Percentiles rank a stretch among this genome's conserved stretches.
Evolutionary conservation across 2,797 vertebrate species (phyloP).

Genomic region (Sardinella longiceps): DNA sequence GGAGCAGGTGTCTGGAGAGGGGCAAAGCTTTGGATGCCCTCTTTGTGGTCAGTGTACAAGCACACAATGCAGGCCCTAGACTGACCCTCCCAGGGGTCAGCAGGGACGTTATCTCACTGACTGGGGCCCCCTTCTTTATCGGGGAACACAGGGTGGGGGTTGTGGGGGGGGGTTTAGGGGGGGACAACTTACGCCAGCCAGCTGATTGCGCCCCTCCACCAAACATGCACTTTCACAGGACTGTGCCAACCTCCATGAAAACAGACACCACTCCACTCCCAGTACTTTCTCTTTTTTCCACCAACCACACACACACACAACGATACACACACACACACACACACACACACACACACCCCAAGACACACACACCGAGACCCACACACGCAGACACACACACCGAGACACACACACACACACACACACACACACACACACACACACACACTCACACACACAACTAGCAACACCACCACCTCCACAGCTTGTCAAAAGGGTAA

Average conservation of each 20-base stretch:
- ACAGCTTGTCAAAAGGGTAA: slow-evolving; percentile 58
- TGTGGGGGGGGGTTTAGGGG: neutral
- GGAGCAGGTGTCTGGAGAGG: slow-evolving; percentile 16
- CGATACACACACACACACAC: neutral
- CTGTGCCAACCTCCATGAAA: slow-evolving; percentile 35
- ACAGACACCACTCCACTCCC: slow-evolving; percentile 66
- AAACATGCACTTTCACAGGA: slow-evolving; percentile 40
- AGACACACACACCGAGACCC: neutral
- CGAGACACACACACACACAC: neutral
- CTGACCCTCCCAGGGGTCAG: slow-evolving; percentile 16
- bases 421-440: neutral
- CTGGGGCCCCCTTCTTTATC: slow-evolving; percentile 16
- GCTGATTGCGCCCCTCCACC: slow-evolving; percentile 38
- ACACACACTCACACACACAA: neutral
- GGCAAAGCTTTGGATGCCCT: slow-evolving; percentile 19
- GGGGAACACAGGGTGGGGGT: neutral
- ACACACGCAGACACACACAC: neutral
- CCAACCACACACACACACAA: neutral
- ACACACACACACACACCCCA: neutral
- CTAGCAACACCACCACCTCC: too few species aligned
- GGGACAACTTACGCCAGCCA: slow-evolving; percentile 36
- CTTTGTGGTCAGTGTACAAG: slow-evolving; percentile 19
- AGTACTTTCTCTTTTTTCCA: slow-evolving; percentile 31
- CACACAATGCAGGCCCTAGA: slow-evolving; percentile 4
- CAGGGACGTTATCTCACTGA: neutral